Conservation (phyloP, 2,888 invertebrate species). For the Leucophora obtusa region DNA sequence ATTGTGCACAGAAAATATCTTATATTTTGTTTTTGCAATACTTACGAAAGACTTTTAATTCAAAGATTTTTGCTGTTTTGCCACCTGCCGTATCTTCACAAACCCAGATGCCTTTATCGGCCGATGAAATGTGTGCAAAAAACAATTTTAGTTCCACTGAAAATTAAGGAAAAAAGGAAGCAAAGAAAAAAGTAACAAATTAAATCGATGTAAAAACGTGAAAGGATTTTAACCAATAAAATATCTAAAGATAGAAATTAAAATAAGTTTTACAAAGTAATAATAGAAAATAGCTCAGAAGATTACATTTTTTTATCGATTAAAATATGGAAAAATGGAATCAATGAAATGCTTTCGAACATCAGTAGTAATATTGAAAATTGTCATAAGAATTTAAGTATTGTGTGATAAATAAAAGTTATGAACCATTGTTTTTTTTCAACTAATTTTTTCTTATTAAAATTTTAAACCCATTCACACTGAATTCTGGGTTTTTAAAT, state of each 20-base stretch:
- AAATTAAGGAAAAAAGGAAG: conserved; percentile 2
- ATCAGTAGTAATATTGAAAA: too few species aligned
- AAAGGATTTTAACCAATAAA: neutral
- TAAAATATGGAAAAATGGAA: too few species aligned
- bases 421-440: too few species aligned
- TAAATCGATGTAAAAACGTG: conserved; percentile 28
- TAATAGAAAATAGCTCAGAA: too few species aligned
- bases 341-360: too few species aligned
- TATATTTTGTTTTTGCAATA: conserved; percentile 47
- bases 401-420: too few species aligned
- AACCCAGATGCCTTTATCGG: conserved; percentile 80
- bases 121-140: conserved; percentile 78
- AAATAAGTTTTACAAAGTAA: neutral
- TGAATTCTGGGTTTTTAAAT: too few species aligned
- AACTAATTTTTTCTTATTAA: too few species aligned
- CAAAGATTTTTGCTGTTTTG: conserved; percentile 73
- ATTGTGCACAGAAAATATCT: conserved; percentile 33
- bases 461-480: too few species aligned
- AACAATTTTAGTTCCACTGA: conserved; percentile 78
- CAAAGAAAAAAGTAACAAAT: conserved; percentile 35
- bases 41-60: conserved; percentile 79
- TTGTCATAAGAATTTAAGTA: too few species aligned
- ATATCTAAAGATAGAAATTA: neutral
- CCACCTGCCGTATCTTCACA: conserved; percentile 75
- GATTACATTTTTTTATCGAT: too few species aligned